A percentile compares a stretch with the other conserved stretches of the same genome.
phyloP scores from a whole-genome alignment of 2,113 vertebrate genomes.

The Etheostoma cragini region DNA sequence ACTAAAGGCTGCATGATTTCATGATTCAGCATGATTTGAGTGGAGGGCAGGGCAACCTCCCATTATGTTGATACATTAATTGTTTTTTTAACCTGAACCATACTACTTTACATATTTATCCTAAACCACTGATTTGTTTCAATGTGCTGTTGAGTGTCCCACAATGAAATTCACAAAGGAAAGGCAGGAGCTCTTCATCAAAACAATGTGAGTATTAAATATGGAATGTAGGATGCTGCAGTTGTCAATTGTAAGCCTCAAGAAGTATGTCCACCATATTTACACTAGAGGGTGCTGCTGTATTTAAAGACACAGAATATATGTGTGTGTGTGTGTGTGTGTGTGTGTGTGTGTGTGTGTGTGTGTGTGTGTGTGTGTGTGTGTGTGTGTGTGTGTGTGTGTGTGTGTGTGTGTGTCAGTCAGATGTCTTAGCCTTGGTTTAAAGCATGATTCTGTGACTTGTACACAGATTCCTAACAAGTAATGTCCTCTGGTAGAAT shows the following conservation, averaged over 20 bases:
- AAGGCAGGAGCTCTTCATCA: too few species aligned
- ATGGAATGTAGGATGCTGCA: neutral
- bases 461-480: neutral
- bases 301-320: neutral
- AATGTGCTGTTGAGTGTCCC: too few species aligned
- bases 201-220: neutral
- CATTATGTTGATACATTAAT: neutral
- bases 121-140: too few species aligned
- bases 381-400: neutral
- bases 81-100: neutral
- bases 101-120: neutral
- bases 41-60: too few species aligned
- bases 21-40: too few species aligned
- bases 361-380: neutral
- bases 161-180: too few species aligned
- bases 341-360: neutral
- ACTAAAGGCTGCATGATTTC: too few species aligned
- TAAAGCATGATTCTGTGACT: neutral
- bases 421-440: neutral
- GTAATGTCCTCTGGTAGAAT: neutral
- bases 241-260: neutral
- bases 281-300: slow-evolving; percentile 50
- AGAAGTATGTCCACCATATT: neutral
- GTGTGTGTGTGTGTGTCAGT: neutral
- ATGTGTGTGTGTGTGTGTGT: neutral